These are phyloP conservation scores for Drosophila ohnishii DNA, from an alignment of 1,140 invertebrate genomes.

Conservation along the genomic window DNA sequence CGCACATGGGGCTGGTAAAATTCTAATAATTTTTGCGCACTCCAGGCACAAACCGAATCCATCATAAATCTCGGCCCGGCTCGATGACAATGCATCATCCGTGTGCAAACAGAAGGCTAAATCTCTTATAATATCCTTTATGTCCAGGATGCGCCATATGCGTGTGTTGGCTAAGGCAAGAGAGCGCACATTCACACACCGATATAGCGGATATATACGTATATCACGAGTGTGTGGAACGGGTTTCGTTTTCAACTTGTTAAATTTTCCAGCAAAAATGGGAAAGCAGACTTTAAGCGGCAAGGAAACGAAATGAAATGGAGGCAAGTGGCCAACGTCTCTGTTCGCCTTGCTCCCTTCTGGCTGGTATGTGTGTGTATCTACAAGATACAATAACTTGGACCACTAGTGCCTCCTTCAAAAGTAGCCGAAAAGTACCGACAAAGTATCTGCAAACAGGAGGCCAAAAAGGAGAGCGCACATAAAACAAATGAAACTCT, in stretches of 20 bases:
- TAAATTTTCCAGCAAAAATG: conserved; percentile 42
- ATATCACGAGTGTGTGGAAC: background rate
- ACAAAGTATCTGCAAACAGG: conserved; percentile 80
- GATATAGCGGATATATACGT: conserved; percentile 6
- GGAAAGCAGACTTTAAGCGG: conserved; percentile 7
- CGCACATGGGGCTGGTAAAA: conserved; percentile 52
- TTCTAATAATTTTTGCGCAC: conserved; percentile 80
- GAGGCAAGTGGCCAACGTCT: conserved; percentile 51
- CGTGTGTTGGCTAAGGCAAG: conserved; percentile 72
- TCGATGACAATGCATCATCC: conserved; percentile 83
- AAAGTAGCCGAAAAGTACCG: conserved; percentile 80
- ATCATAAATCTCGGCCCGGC: conserved; percentile 82
- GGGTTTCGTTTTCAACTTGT: conserved; percentile 37
- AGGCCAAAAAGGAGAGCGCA: conserved; percentile 73
- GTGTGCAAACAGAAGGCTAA: conserved; percentile 81
- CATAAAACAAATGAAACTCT: conserved; percentile 81
- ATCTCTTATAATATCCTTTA: conserved; percentile 82
- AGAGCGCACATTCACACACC: conserved; percentile 32
- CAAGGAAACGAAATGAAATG: conserved; percentile 24
- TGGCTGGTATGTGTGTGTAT: conserved; percentile 53
- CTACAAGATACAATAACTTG: conserved; percentile 82
- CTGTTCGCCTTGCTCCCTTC: conserved; percentile 5
- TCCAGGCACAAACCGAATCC: conserved; percentile 82
- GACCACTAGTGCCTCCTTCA: conserved; percentile 69
- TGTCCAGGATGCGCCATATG: conserved; percentile 80